These are phyloP conservation scores for Zoanthus sansibaricus DNA, from an alignment of 92 coral and sea anemone species.

Conservation along the genomic window DNA sequence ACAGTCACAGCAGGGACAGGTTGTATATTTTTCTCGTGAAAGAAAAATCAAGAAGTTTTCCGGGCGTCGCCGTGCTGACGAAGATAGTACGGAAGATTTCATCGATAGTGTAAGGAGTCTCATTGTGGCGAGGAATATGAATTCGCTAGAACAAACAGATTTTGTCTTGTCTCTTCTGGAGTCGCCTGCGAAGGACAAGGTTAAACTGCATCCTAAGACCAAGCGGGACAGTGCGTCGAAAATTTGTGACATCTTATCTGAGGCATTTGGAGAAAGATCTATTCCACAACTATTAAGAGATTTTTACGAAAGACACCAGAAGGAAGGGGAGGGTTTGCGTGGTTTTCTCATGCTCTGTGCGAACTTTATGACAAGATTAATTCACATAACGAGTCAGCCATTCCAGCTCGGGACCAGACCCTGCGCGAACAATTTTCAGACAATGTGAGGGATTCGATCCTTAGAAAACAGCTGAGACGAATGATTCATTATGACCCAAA, in stretches of 20 bases:
- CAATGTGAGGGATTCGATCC: no score
- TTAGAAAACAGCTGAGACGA: no score
- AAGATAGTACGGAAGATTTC: conserved; percentile 46
- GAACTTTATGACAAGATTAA: no score
- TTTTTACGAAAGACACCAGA: conserved; percentile 35
- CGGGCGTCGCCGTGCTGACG: conserved; percentile 21
- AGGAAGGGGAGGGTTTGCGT: conserved; percentile 25
- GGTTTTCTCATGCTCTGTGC: neutral
- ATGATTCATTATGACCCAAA: neutral
- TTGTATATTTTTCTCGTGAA: conserved; percentile 15
- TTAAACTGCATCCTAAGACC: conserved; percentile 36
- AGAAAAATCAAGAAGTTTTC: conserved; percentile 32
- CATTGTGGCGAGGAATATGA: conserved; percentile 38
- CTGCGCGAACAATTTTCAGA: no score
- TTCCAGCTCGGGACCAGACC: no score
- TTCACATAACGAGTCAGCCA: no score
- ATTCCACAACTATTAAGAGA: conserved; percentile 47
- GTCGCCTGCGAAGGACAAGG: conserved; percentile 51
- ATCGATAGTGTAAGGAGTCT: conserved; percentile 47
- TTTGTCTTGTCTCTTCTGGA: conserved; percentile 50
- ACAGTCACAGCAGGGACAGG: conserved; percentile 6
- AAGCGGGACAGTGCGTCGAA: conserved; percentile 48
- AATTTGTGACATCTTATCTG: conserved; percentile 36
- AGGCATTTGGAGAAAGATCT: conserved; percentile 44
- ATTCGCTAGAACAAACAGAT: conserved; percentile 37